Percentiles rank a stretch among this genome's conserved stretches.
Conservation (phyloP, 2,797 vertebrate species). For the Ispidina picta region DNA sequence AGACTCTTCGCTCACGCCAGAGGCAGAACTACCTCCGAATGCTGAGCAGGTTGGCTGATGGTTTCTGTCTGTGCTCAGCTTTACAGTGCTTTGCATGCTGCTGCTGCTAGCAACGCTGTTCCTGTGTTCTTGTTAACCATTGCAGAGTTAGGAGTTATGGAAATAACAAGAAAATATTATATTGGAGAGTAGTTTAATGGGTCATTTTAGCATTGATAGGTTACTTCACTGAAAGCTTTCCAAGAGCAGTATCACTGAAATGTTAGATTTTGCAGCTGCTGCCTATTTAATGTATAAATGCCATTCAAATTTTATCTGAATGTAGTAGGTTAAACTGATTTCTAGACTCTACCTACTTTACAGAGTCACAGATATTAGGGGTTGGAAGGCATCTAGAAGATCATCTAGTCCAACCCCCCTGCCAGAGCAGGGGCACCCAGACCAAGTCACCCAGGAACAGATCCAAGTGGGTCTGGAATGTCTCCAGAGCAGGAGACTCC, state of each 20-base stretch:
- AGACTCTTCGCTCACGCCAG: slow-evolving; percentile 76
- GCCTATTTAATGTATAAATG: background rate
- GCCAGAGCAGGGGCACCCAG: too few relatives aligned
- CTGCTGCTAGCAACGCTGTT: background rate
- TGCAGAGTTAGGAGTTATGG: background rate
- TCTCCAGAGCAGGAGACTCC: too few relatives aligned
- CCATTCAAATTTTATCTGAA: background rate
- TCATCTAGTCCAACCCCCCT: too few relatives aligned
- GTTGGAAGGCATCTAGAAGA: too few relatives aligned
- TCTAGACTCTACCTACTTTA: background rate
- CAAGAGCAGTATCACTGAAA: background rate
- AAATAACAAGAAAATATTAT: background rate
- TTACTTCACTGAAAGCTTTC: background rate
- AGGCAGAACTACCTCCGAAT: slow-evolving; percentile 76
- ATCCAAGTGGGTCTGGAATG: too few relatives aligned
- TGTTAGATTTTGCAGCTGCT: background rate
- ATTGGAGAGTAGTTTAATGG: background rate
- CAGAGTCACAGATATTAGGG: too few relatives aligned
- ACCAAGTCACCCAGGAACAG: too few relatives aligned
- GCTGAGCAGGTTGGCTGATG: slow-evolving; percentile 66
- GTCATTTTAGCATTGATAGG: background rate
- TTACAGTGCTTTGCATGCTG: background rate
- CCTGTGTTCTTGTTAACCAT: background rate
- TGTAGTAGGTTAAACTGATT: background rate
- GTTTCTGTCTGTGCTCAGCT: background rate